A percentile compares a stretch with the other conserved stretches of the same genome.
These are phyloP conservation scores for Chironomus riparius DNA, from an alignment of 2,888 invertebrate species.

Conservation along the genomic window DNA sequence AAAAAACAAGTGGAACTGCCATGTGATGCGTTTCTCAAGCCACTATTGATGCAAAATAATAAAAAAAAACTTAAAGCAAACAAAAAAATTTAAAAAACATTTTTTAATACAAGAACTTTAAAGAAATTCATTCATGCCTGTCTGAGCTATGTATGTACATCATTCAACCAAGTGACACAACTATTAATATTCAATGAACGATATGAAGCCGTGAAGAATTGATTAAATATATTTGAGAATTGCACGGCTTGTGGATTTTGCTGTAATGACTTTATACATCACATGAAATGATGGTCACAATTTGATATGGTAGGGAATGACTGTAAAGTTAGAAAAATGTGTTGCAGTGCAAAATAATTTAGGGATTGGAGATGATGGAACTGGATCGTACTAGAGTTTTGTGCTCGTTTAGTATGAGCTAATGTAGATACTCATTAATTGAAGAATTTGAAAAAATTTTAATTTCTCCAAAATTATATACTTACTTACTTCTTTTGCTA, in stretches of 20 bases:
- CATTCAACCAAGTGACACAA: neutral
- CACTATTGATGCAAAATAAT: constrained; percentile 9
- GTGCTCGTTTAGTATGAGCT: neutral
- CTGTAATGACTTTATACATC: constrained; percentile 16
- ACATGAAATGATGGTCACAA: constrained; percentile 2
- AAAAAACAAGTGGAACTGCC: constrained; percentile 22
- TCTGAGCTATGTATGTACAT: neutral
- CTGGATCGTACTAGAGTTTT: neutral
- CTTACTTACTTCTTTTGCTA: too few species aligned
- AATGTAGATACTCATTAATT: too few species aligned
- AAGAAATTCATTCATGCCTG: neutral
- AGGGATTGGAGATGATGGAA: neutral
- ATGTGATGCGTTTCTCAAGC: constrained; percentile 23
- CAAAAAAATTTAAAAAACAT: neutral
- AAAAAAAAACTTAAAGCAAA: neutral
- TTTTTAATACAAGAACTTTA: neutral
- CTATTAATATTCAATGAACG: neutral
- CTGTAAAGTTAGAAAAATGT: neutral
- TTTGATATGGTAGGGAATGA: neutral
- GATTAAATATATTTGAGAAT: constrained; percentile 10
- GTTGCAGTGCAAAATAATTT: too few species aligned
- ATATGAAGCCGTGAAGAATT: constrained; percentile 10
- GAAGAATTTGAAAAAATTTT: too few species aligned
- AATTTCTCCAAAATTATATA: too few species aligned
- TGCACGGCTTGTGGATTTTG: constrained; percentile 11